Conservation (phyloP, 2,113 vertebrate species). For the Pardalotus punctatus region DNA sequence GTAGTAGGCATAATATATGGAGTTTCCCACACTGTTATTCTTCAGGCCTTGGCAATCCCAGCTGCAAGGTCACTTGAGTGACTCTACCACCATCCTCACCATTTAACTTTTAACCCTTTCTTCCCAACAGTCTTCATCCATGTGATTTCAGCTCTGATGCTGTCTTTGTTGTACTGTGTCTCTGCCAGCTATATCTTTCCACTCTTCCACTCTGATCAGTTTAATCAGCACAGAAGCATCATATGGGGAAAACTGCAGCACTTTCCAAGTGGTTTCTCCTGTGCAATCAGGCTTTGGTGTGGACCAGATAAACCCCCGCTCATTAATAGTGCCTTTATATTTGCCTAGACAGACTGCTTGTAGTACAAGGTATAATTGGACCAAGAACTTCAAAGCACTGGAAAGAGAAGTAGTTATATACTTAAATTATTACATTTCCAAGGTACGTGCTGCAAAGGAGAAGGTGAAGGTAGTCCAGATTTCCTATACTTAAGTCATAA, state of each 20-base stretch:
- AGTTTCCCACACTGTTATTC: background rate
- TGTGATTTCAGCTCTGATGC: background rate
- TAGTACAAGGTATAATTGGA: background rate
- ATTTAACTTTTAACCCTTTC: background rate
- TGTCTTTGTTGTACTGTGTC: background rate
- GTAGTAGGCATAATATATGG: background rate
- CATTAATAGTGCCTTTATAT: background rate
- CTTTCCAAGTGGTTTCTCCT: background rate
- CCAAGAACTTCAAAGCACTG: background rate
- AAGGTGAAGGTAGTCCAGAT: background rate
- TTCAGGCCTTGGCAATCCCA: background rate
- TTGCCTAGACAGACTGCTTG: background rate
- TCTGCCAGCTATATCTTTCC: background rate
- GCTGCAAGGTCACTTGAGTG: background rate
- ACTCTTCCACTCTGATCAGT: background rate
- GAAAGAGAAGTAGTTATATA: background rate
- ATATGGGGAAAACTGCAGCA: background rate
- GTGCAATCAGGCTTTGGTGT: background rate
- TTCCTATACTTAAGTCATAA: background rate
- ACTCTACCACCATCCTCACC: background rate
- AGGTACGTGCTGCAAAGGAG: background rate
- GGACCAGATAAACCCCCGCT: background rate
- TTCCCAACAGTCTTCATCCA: background rate
- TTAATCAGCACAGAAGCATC: background rate
- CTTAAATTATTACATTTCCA: background rate